Base-by-base conservation (phyloP, 92 coral and sea anemone genomes). In the Muricea muricata region DNA sequence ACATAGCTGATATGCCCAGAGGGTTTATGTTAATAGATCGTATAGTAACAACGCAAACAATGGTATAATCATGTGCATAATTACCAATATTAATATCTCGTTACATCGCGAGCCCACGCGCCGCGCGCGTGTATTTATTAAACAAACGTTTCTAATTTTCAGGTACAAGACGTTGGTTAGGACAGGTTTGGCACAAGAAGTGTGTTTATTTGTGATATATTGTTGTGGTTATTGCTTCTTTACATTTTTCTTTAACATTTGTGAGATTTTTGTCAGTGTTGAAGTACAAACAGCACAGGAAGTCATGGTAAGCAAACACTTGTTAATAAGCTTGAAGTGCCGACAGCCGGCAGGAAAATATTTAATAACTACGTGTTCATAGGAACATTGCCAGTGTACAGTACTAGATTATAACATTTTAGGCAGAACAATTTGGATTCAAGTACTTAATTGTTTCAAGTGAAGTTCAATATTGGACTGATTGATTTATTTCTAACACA, bases 231-330 rank as follows among this genome's bases (percentile, higher is more conserved):
- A 24, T 21, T 41, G 9, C 55, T 45, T 32, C 34, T 75, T 75
- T 17, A 28, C 28, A 26, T 47, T 52, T 50, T 24, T 47, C 21
- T 23, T 6, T 57, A 46, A 52, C 29, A 29, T 78, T 42, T 23
- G 33, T 56, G 30, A 56, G 71, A 40, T 57, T 56, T 25, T 54
- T 78, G 83, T 52, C 18, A 50, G 68, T 76, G 39, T 55, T 17
- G 39, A 41, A 6, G 81, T 76, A 6, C 81, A 52, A 78, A 63
- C 33, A 15, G 39, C 41, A 56, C 83, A 57, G 83, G 71, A 78
- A 78, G 58, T 37, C 9, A 37, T 78, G 83, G 83, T 78, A 58
- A 78, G 83, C 83, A 78, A 78, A 78, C 83, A 78, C 20, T 13
- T 56, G 6, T 42, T 18, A 48, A 78, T 35, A 21, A 58, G 34